A percentile compares a stretch with the other conserved stretches of the same genome.
Evolutionary conservation across 2,888 invertebrate species (phyloP).

Genomic region (Rhingia campestris): DNA sequence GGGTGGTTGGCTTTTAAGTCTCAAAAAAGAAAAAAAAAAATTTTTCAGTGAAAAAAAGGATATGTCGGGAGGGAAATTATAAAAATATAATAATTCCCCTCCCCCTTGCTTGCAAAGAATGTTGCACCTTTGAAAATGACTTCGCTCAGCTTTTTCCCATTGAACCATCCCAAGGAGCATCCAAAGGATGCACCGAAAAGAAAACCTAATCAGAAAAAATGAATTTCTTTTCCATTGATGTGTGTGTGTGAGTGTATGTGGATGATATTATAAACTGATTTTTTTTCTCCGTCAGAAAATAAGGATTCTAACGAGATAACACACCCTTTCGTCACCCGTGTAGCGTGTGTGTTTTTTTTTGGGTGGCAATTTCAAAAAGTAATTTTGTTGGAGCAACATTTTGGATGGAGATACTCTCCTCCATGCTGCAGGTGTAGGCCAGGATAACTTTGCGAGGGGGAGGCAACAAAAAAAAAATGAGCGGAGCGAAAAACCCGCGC

Average conservation of each 20-base stretch:
- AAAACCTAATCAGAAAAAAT: constrained; percentile 1
- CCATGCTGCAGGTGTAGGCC: constrained; percentile 31
- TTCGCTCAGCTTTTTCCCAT: constrained; percentile 26
- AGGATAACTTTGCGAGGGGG: constrained; percentile 13
- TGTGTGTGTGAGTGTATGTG: constrained; percentile 23
- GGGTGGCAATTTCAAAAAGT: constrained; percentile 62
- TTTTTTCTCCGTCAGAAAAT: not conserved
- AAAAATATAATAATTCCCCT: constrained; percentile 35
- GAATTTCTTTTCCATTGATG: constrained; percentile 2
- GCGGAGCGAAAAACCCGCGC: no score
- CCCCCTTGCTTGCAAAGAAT: constrained; percentile 10
- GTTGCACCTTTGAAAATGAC: constrained; percentile 53
- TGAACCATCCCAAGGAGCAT: constrained; percentile 14
- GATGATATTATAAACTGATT: constrained; percentile 25
- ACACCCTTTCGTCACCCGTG: not conserved
- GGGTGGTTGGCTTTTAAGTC: constrained; percentile 10
- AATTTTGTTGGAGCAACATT: constrained; percentile 55
- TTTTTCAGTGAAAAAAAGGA: constrained; percentile 24
- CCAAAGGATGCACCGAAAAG: constrained; percentile 4
- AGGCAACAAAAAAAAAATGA: constrained; percentile 21
- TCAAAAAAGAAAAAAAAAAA: constrained; percentile 1
- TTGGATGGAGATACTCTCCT: constrained; percentile 19
- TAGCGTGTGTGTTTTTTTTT: not conserved
- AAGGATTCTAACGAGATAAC: constrained; percentile 7
- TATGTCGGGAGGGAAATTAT: constrained; percentile 42